Evolutionary conservation across 2,888 invertebrate genomes (phyloP), one percentile per base, ranked within the genome.

Genomic region (Antheraea assamensis): DNA sequence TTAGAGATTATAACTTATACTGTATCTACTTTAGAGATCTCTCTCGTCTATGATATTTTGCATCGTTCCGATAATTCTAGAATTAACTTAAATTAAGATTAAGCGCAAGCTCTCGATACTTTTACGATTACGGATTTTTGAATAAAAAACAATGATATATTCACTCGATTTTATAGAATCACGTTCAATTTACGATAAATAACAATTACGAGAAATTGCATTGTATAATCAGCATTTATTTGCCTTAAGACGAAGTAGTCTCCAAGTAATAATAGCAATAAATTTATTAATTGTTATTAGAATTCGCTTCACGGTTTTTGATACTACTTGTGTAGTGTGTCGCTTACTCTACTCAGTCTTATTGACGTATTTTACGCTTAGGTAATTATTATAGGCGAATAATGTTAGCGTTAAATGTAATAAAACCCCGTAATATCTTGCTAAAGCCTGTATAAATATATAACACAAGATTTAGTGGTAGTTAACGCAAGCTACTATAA

Each of bases 201-300:
- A 78, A 78, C 83, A 81, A 78, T 79, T 79, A 79, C 83, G 80
- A 80, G 76, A 76, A 76, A 77, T 74, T 76, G 81, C 82, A 82
- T 88, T 86, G 83, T 83, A 80, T 86, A 86, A 85, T 86, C 87
- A 87, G 84, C 85, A 85, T 89, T 91, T 89, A 85, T 92, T 93
- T 92, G 93, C 92, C 93, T 93, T 92, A 92, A 86, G 90, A 91
- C 89, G 75, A 83, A 81, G 75, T 82, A 82, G 92, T 91, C 90
- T 90, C 88, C 85, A 88, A n/a, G 87, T 88, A 87, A 87, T 35
- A 89, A 92, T 92, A 94, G 94, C 94, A 94, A 94, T 94, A 94
- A 91, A 84, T 84, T 85, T 85, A n/a, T 88, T 84, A 80, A 89
- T 86, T 87, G 86, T 90, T 90, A 82, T 89, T 93, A 92, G 90